A percentile compares a stretch with the other conserved stretches of the same genome.
Evolutionary conservation across 2,797 vertebrate genomes (phyloP).

Genomic region (Ctenopoma multispine): DNA sequence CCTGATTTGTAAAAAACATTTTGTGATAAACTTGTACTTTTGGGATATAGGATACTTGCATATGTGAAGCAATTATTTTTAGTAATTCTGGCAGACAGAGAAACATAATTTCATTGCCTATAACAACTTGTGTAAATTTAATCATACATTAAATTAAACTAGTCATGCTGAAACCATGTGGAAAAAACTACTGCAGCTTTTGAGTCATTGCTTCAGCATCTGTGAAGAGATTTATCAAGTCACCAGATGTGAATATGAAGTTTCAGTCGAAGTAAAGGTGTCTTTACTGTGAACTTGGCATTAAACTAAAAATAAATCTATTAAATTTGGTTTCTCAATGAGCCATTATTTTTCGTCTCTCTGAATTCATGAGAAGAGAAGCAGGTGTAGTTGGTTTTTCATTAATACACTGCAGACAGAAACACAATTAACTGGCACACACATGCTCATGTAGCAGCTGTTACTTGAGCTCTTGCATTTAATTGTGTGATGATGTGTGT

Average conservation of each 20-base stretch:
- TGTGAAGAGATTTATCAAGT: slow-evolving; percentile 4
- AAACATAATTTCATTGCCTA: too few relatives aligned
- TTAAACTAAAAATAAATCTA: background rate
- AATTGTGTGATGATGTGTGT: slow-evolving; percentile 56
- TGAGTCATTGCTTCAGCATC: too few relatives aligned
- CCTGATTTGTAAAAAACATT: too few relatives aligned
- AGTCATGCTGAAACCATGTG: too few relatives aligned
- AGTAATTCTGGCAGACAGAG: too few relatives aligned
- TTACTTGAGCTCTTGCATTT: slow-evolving; percentile 43
- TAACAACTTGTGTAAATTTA: too few relatives aligned
- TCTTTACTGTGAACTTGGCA: background rate
- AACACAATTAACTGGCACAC: slow-evolving; percentile 39
- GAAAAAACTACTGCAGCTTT: too few relatives aligned
- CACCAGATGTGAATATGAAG: background rate
- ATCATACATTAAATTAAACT: too few relatives aligned
- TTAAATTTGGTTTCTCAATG: slow-evolving; percentile 10
- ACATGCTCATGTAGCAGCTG: slow-evolving; percentile 52
- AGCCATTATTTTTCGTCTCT: slow-evolving; percentile 12
- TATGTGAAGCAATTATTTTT: too few relatives aligned
- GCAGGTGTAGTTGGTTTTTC: slow-evolving; percentile 52
- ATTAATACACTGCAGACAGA: slow-evolving; percentile 44
- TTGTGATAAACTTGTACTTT: too few relatives aligned
- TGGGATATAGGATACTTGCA: too few relatives aligned
- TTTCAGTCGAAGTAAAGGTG: background rate
- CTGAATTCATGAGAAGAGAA: slow-evolving; percentile 27